Evolutionary conservation across 2,888 invertebrate genomes (phyloP), one percentile per base, ranked within the genome.

Genomic region (Geotrupes spiniger): DNA sequence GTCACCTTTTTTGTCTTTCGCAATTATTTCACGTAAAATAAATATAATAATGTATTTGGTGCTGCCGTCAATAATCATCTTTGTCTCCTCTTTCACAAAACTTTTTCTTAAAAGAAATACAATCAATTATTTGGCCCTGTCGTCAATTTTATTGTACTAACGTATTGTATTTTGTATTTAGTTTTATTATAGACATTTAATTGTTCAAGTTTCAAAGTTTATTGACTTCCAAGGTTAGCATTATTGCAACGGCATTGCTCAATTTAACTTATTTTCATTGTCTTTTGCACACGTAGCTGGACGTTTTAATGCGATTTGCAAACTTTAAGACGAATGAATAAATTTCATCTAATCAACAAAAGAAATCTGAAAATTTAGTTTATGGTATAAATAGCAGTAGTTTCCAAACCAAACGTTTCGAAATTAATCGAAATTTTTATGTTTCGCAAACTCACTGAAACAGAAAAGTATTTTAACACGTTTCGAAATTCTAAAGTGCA

Each of bases 371-470:
- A 44, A 25, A 44, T 37, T 36, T 11, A 15, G 44, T 27, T 12
- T 16, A 28, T 11, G 36, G 44, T 21, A 21, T 37, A 37, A 37
- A 28, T 44, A 44, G 36, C 37, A 8, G 15, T 37, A 36, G 36
- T 28, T 16, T 28, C 25, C 37, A 21, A 21, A 21, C 6, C 21
- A 6, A 37, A 37, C 28, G 14, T 43, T 15, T 44, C 37, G 44
- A 36, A 44, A 44, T 37, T 28, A 27, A 25, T 9, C 36, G 31
- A 28, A 28, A 37, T 44, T 44, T 37, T 36, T 33, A 28, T 12
- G 16, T 44, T 16, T 16, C 37, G 28, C 26, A 44, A 44, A 37
- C 27, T 10, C 44, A 44, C 36, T 44, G 44, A 36, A 44, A 37
- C 28, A 37, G 44, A 44, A 37, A 44, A 44, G 28, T 10, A 28